phyloP scores from a whole-genome alignment of 2,113 vertebrate species.

The Chamaea fasciata region DNA sequence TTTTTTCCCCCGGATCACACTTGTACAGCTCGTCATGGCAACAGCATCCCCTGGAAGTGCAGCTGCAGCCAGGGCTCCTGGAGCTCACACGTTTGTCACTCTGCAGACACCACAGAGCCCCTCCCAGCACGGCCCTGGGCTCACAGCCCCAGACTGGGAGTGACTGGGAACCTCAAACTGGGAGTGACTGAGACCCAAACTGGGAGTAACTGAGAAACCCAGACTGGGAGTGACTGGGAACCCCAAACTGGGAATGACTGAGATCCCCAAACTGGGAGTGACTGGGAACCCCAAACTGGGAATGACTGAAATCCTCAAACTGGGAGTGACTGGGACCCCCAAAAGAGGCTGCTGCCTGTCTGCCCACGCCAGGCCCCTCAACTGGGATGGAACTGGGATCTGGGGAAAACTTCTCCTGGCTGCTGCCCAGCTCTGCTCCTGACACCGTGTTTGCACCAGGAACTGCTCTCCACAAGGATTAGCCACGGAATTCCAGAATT shows the following conservation, averaged over 20 bases:
- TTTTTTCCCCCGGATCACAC: neutral
- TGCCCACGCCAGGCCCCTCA: rapidly evolving
- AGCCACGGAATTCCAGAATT: neutral
- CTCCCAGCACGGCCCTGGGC: neutral
- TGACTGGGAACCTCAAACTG: rapidly evolving
- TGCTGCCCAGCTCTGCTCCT: neutral
- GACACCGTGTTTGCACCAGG: rapidly evolving
- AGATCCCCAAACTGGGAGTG: neutral
- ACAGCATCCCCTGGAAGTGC: neutral
- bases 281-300: no score
- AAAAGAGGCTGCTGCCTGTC: neutral
- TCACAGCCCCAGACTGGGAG: neutral
- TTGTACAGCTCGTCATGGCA: slow-evolving; percentile 34
- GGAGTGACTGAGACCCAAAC: neutral
- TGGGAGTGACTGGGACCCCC: neutral
- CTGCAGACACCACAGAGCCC: neutral
- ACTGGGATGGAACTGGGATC: rapidly evolving
- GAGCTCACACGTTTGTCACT: neutral
- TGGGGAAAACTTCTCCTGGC: neutral
- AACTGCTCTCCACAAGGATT: neutral
- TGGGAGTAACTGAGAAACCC: neutral
- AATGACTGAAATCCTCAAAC: neutral
- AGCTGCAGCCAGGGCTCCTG: neutral
- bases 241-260: neutral
- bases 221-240: neutral